Evolutionary conservation across 2,113 vertebrate genomes (phyloP), one percentile per base, ranked within the genome.

Genomic region (Istiophorus platypterus): DNA sequence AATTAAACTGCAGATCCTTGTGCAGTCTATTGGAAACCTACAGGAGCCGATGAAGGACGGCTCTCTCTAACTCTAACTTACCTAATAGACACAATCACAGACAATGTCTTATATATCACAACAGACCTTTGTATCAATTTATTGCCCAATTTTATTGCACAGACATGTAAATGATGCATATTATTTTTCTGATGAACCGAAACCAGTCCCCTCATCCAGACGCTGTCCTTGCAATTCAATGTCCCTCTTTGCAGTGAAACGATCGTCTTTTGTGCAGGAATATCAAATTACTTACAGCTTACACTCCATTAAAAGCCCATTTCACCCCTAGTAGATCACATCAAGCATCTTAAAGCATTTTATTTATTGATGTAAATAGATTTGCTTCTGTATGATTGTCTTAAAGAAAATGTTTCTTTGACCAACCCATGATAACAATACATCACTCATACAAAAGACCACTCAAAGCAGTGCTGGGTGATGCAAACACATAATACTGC

Each of bases 401-500:
- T 82, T 68, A 62, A 47, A 76, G 42, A 73, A 77, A 68, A 87
- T 1, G 18, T 41, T 64, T 82, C 37, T 62, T 68, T 57, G 65
- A 78, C 75, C 39, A 54, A 59, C 41, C 70, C 71, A 66, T 74
- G 56, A 80, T 61, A 61, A 78, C 52, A 78, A 78, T 51, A 77
- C 42, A 84, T 72, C 56, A 65, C 7, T 1, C 76, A 72, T 57
- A 68, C 56, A 78, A 80, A 74, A 86, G 29, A 75, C 34, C 61
- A 64, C 72, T 80, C 51, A 68, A 87, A 87, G 88, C 74, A 51
- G 45, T 82, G 76, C 85, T 66, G 72, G 61, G 75, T 78, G 67
- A 86, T 84, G 82, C 67, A 20, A 67, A 37, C 69, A 57, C 76
- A 41, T 83, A 92, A 92, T 89, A 92, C 90, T 90, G 92, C 80